phyloP scores from a whole-genome alignment of 2,113 vertebrate species.

The Chlorodrepanis virens region DNA sequence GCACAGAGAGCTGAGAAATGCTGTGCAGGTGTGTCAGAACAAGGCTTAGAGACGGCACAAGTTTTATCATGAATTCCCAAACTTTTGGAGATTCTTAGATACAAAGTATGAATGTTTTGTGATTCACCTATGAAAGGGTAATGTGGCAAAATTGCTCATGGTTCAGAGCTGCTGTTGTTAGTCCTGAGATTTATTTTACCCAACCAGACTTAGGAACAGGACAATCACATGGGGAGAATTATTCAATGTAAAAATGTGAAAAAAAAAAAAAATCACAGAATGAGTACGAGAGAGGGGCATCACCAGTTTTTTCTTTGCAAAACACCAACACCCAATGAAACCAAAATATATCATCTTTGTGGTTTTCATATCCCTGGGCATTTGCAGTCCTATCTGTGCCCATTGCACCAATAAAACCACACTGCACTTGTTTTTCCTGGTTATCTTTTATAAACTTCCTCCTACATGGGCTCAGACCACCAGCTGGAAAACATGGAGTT shows the following conservation, averaged over 20 bases:
- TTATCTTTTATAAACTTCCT: neutral
- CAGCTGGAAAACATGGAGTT: neutral
- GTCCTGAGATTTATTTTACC: neutral
- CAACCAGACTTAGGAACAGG: neutral
- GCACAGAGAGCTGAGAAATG: neutral
- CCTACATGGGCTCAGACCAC: neutral
- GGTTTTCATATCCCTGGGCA: neutral
- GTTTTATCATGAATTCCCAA: neutral
- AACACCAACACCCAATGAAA: neutral
- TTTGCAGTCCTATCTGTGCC: neutral
- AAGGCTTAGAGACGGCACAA: rapidly evolving
- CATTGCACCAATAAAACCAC: neutral
- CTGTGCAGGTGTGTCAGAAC: neutral
- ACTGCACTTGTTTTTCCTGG: neutral
- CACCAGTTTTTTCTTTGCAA: neutral
- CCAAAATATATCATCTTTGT: rapidly evolving
- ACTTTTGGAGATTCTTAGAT: rapidly evolving
- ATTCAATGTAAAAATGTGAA: neutral
- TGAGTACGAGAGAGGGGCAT: rapidly evolving
- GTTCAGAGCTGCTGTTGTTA: rapidly evolving
- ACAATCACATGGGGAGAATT: neutral
- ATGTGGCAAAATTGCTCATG: neutral
- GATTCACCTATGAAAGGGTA: neutral
- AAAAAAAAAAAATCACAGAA: neutral
- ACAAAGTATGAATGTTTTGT: rapidly evolving